Conservation (phyloP, 2,797 vertebrate genomes). For the Schizothorax lantsangensis region DNA sequence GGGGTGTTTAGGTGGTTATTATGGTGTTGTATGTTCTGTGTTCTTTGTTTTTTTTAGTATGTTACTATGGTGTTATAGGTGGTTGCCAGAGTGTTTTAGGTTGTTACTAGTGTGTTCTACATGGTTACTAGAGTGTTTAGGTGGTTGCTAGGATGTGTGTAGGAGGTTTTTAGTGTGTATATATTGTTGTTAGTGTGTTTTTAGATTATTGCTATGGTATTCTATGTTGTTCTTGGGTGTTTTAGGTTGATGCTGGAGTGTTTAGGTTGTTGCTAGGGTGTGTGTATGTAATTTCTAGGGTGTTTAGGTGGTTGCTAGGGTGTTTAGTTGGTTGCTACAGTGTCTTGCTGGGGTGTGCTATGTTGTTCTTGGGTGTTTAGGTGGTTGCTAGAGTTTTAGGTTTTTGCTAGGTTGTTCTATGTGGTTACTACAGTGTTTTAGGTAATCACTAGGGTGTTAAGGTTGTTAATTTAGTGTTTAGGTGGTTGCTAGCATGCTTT, state of each 20-base stretch:
- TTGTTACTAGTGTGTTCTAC: no score
- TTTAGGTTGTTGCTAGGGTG: neutral
- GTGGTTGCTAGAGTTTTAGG: neutral
- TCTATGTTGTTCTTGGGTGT: neutral
- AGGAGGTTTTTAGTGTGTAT: no score
- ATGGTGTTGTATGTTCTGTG: no score
- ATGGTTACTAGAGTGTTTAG: neutral
- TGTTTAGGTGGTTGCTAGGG: neutral
- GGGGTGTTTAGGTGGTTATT: no score
- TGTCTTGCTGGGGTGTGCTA: neutral
- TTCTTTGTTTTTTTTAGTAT: no score
- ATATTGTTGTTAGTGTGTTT: no score
- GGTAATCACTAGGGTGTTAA: neutral
- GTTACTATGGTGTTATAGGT: neutral
- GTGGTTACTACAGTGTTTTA: neutral
- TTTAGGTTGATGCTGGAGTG: neutral
- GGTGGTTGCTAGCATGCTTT: neutral
- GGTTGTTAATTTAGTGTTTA: neutral
- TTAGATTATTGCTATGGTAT: neutral
- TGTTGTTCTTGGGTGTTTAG: neutral
- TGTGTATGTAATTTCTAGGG: neutral
- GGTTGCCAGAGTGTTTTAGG: neutral
- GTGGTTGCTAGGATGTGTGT: neutral
- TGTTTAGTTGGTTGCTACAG: neutral
- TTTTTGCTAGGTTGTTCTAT: neutral